Evolutionary conservation across 2,113 vertebrate genomes (phyloP), one percentile per base, ranked within the genome.

Genomic region (Trachemys scripta): DNA sequence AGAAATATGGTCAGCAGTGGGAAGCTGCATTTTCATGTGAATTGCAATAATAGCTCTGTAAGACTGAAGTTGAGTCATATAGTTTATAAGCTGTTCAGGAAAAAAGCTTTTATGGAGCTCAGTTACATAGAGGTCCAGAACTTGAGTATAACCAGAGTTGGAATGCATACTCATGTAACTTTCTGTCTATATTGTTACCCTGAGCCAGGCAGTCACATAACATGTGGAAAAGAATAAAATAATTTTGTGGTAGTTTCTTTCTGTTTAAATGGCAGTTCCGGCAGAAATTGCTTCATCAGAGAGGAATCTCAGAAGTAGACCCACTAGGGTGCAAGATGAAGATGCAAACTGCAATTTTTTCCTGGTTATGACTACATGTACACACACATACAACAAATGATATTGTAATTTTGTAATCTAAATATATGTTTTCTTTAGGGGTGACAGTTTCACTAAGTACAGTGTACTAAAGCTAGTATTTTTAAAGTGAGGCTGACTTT

Each of bases 401-500:
- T 80, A 6, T 19, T 38, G 17, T n/a, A 31, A 10, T 51, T 82
- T 49, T 82, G 56, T 76, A 80, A 80, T 24, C 6, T 85, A 38
- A n/a, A 51, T 38, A 29, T 59, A 57, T 4, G 12, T 31, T 42
- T 19, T 65, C 10, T 79, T 65, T 72, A 12, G 29, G 31, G 10
- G 8, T 81, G 85, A 35, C 56, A 50, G 57, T 92, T 94, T 84
- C 79, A 83, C 84, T 80, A 85, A 69, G 27, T 49, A 85, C 93
- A 89, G 80, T 88, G 14, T 4, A 91, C 35, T 19, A 87, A 31
- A 29, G 16, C 17, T 8, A 92, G 75, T 80, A 93, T 3, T 82
- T 90, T 81, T 65, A 82, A 24, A 59, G 7, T 96, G 82, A 96
- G 51, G 78, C 10, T 75, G 54, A 17, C 29, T 95, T 50, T 96